Evolutionary conservation across 2,888 invertebrate species (phyloP), one percentile per base, ranked within the genome.

Genomic region (Minunthozetes semirufus): DNA sequence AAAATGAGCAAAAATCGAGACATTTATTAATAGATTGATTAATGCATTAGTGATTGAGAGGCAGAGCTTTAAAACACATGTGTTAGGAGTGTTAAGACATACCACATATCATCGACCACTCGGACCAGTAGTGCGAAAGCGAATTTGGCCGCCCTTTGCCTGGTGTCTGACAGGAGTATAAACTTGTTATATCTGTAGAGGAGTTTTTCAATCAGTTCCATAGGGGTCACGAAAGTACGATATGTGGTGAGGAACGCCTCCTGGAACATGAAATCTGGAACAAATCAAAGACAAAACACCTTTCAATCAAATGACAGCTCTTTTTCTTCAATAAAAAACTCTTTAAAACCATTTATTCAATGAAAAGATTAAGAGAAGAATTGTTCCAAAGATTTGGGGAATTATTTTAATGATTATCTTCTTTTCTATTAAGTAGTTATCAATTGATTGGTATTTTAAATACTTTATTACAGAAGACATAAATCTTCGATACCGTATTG

Each of bases 191-290:
- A 91, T 80, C 89, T 88, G 81, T 90, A 88, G 81, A 93, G 89
- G 75, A 97, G 85, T 81, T 95, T 93, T 81, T 89, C 88, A 79
- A 96, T 89, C 79, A 97, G 86, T 79, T 91, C 92, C 81, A 89
- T 85, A 29, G 97, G 94, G 76, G 91, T 87, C 82, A 97, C 90
- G 86, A 97, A 96, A 77, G 96, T 97, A 80, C 97, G 88, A 85
- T 98, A 99, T 77, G 98, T 99, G 74, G 96, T 94, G 80, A 98
- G 88, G 85, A 99, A 99, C 78, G 98, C 97, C 86, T 99, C 98
- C 86, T 94, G 94, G 85, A 93, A 95, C 83, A 92, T 87, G 84
- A 94, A 91, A 84, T 92, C 93, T 92, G 86, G 61, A 76, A 48
- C 33, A 63, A 11, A 63, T 25, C n/a, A 19, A 5, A 42, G 5